Evolutionary conservation across 2,113 vertebrate genomes (phyloP).

Genomic region (Oryzias melastigma): DNA sequence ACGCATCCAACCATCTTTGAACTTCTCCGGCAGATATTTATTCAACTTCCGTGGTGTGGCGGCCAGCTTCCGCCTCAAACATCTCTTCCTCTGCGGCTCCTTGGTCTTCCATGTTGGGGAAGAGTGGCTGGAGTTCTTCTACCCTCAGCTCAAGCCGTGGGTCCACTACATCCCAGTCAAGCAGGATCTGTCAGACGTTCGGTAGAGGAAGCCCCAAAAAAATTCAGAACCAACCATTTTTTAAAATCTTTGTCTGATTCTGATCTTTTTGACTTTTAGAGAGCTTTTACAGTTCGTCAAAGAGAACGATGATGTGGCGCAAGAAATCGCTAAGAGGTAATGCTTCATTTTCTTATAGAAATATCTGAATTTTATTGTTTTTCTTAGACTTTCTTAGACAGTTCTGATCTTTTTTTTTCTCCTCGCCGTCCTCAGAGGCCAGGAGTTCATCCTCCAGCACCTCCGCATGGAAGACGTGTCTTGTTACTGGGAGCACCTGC

Average conservation of each 20-base stretch:
- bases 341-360: neutral
- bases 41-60: slow-evolving; percentile 98
- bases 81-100: slow-evolving; percentile 94
- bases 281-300: slow-evolving; percentile 90
- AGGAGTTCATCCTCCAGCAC: slow-evolving; percentile 85
- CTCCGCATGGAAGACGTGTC: slow-evolving; percentile 89
- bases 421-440: slow-evolving; percentile 79
- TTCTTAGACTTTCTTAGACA: too few relatives aligned
- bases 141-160: slow-evolving; percentile 92
- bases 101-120: slow-evolving; percentile 94
- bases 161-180: slow-evolving; percentile 93
- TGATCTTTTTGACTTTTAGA: slow-evolving; percentile 59
- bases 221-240: too few relatives aligned
- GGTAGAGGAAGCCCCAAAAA: slow-evolving; percentile 67
- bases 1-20: too few relatives aligned
- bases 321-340: slow-evolving; percentile 88
- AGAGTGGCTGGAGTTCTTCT: slow-evolving; percentile 97
- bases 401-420: neutral
- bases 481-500: slow-evolving; percentile 92
- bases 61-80: slow-evolving; percentile 96
- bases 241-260: neutral
- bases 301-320: slow-evolving; percentile 88
- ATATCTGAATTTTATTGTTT: too few relatives aligned
- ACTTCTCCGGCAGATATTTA: slow-evolving; percentile 77
- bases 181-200: slow-evolving; percentile 89